phyloP scores from a whole-genome alignment of 2,888 invertebrate species.

The Agrenia bidenticulata region DNA sequence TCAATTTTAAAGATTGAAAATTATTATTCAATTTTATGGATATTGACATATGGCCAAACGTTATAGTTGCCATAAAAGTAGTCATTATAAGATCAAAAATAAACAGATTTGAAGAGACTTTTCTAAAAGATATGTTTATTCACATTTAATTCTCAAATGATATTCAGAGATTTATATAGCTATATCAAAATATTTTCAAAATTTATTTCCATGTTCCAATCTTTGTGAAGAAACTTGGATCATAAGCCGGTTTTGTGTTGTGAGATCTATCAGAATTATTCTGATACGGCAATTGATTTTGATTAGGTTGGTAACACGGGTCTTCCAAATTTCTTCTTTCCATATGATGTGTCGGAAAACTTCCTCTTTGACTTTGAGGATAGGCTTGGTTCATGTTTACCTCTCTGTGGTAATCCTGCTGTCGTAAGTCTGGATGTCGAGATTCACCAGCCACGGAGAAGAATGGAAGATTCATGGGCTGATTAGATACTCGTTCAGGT shows the following conservation, averaged over 20 bases:
- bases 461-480: conserved; percentile 13
- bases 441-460: not conserved
- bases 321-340: no score
- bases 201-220: conserved; percentile 16
- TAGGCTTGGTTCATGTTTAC: no score
- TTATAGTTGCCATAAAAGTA: conserved; percentile 11
- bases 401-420: no score
- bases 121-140: no score
- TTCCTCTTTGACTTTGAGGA: no score
- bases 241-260: not conserved
- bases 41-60: not conserved
- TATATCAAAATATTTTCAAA: no score
- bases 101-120: conserved; percentile 20
- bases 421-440: not conserved
- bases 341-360: no score
- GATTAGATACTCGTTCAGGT: not conserved
- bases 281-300: not conserved
- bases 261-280: not conserved
- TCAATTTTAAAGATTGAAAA: no score
- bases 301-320: no score
- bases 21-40: no score
- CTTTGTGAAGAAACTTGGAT: conserved; percentile 13
- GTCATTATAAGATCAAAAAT: not conserved
- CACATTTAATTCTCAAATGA: no score
- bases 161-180: not conserved